Conservation (phyloP, 2,888 invertebrate genomes). For the Cataglyphis cursor region DNA sequence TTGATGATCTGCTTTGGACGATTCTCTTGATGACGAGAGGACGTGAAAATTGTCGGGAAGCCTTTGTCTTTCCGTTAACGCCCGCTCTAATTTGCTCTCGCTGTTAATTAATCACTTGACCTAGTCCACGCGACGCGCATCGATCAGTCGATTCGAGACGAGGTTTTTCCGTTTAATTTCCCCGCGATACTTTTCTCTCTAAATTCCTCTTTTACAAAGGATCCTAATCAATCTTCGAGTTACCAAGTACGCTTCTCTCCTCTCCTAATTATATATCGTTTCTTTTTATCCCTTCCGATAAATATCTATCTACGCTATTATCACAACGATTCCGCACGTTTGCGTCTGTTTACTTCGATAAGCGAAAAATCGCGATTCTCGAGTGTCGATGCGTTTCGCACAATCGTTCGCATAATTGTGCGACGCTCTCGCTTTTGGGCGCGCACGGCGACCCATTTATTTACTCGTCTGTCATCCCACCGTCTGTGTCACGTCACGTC, state of each 20-base stretch:
- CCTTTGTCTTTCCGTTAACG: neutral
- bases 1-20: neutral
- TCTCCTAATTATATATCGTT: neutral
- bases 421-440: neutral
- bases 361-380: neutral
- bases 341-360: neutral
- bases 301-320: slow-evolving; percentile 33
- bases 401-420: slow-evolving; percentile 10
- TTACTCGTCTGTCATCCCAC: slow-evolving; percentile 65
- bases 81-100: slow-evolving; percentile 27
- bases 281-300: neutral
- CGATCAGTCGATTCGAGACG: slow-evolving; percentile 29
- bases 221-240: neutral
- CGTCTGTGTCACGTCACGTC: slow-evolving; percentile 53
- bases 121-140: slow-evolving; percentile 45
- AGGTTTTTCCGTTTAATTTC: neutral
- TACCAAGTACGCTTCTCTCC: neutral
- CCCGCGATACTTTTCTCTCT: neutral
- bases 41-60: neutral
- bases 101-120: slow-evolving; percentile 45
- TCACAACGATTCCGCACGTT: slow-evolving; percentile 34
- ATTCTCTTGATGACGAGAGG: neutral
- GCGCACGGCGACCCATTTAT: slow-evolving; percentile 70
- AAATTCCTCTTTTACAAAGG: neutral
- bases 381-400: slow-evolving; percentile 11